Percentiles rank a stretch among this genome's conserved stretches.
phyloP scores from a whole-genome alignment of 2,113 vertebrate species.

The Mormyrus iriodes region DNA sequence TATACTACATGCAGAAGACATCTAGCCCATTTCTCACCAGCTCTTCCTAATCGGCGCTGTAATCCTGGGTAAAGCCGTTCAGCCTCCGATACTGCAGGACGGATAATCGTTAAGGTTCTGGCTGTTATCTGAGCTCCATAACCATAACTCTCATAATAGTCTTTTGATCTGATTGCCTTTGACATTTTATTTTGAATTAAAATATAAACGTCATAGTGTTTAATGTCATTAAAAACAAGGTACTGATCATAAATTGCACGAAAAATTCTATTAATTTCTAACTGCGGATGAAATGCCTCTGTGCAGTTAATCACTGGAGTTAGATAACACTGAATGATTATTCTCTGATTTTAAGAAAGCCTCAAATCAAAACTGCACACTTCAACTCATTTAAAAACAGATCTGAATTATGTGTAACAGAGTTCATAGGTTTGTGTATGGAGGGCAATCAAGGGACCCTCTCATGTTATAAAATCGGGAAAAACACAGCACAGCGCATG shows the following conservation, averaged over 20 bases:
- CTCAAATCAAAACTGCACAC: background rate
- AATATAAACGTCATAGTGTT: background rate
- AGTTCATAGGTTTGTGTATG: background rate
- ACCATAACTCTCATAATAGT: background rate
- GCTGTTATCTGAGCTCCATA: background rate
- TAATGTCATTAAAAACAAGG: background rate
- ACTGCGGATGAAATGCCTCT: background rate
- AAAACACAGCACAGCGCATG: background rate
- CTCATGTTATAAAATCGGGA: background rate
- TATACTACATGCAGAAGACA: background rate
- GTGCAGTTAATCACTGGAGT: background rate
- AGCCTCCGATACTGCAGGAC: background rate
- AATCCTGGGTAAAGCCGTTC: background rate
- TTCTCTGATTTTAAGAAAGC: background rate
- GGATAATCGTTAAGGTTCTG: background rate
- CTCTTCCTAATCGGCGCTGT: slow-evolving; percentile 5
- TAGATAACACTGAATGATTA: background rate
- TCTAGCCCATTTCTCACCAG: slow-evolving; percentile 18
- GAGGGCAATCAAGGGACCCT: background rate
- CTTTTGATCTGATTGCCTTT: background rate
- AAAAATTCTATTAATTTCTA: background rate
- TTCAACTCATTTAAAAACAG: background rate
- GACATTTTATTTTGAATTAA: background rate
- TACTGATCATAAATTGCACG: background rate
- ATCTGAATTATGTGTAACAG: background rate